Conservation (phyloP, 2,888 invertebrate species). For the Scaptodrosophila latifasciaeformis region DNA sequence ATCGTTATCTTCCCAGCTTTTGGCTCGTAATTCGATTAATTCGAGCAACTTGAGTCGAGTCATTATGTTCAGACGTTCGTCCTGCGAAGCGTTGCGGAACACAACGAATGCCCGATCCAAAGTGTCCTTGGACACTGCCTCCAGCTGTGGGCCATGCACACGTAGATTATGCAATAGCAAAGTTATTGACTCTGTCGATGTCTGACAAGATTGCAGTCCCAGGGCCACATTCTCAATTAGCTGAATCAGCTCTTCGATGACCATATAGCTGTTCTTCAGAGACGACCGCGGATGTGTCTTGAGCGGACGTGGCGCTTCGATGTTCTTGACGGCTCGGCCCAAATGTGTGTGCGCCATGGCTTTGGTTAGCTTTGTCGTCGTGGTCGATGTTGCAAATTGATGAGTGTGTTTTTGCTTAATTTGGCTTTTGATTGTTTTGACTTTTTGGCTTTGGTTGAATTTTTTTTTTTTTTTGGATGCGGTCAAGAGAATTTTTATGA, state of each 20-base stretch:
- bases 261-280: conserved; percentile 71
- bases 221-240: conserved; percentile 88
- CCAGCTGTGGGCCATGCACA: conserved; percentile 86
- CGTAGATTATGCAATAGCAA: conserved; percentile 88
- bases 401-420: conserved; percentile 25
- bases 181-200: conserved; percentile 84
- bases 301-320: conserved; percentile 84
- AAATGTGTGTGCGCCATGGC: conserved; percentile 78
- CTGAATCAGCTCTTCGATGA: conserved; percentile 88
- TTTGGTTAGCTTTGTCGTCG: conserved; percentile 8
- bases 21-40: conserved; percentile 93
- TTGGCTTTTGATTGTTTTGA: conserved; percentile 17
- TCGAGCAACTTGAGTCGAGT: conserved; percentile 92
- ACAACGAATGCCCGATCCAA: conserved; percentile 89
- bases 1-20: conserved; percentile 91
- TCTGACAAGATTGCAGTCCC: conserved; percentile 82
- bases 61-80: conserved; percentile 88
- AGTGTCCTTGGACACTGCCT: conserved; percentile 88
- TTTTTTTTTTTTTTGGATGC: conserved; percentile 39
- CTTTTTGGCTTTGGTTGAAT: conserved; percentile 35
- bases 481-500: conserved; percentile 17
- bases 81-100: conserved; percentile 92
- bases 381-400: conserved; percentile 23
- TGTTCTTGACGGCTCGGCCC: conserved; percentile 83
- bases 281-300: conserved; percentile 78